Base-by-base conservation (phyloP, 2,888 invertebrate species). In the Zootermopsis nevadensis region DNA sequence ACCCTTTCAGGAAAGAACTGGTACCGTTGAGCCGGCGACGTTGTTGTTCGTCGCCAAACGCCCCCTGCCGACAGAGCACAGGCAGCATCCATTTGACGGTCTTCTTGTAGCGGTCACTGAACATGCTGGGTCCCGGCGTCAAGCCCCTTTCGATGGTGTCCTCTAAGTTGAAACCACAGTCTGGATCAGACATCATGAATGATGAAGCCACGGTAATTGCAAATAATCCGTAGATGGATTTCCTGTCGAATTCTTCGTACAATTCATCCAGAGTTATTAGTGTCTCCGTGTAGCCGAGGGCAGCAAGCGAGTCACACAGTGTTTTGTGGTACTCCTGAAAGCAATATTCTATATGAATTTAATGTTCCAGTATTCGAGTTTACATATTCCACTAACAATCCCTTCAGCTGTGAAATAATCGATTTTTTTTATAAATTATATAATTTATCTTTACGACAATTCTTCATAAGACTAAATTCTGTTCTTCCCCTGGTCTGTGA, bases 291-390 rank as follows among this genome's bases (percentile, higher is more conserved):
- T 35, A 74, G 31, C n/a, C 38, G 0, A 74, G 35, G 42, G 42
- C 35, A 0, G 74, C n/a, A 22, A 74, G 35, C 42, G 74, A 38
- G 24, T 24, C 24, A 27, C 74, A 74, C 19, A 74, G n/a, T 0
- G 6, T n/a, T 3, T 8, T 35, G 38, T 74, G 74, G n/a, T 74
- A 74, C 8, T 74, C 74, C 74, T 74, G 74, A n/a, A 74, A 38
- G 0, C 48, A 15, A n/a, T n/a, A n/a, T n/a, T n/a, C n/a, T n/a
- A n/a, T n/a, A n/a, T n/a, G n/a, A n/a, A n/a, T n/a, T n/a, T n/a
- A n/a, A n/a, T n/a, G n/a, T n/a, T n/a, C n/a, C n/a, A n/a, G n/a
- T n/a, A n/a, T n/a, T n/a, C n/a, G n/a, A n/a, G n/a, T n/a, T n/a
- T n/a, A n/a, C n/a, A n/a, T n/a, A n/a, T n/a, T n/a, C n/a, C n/a